Base-by-base conservation (phyloP, 2,888 invertebrate species). In the Cantharis lateralis region DNA sequence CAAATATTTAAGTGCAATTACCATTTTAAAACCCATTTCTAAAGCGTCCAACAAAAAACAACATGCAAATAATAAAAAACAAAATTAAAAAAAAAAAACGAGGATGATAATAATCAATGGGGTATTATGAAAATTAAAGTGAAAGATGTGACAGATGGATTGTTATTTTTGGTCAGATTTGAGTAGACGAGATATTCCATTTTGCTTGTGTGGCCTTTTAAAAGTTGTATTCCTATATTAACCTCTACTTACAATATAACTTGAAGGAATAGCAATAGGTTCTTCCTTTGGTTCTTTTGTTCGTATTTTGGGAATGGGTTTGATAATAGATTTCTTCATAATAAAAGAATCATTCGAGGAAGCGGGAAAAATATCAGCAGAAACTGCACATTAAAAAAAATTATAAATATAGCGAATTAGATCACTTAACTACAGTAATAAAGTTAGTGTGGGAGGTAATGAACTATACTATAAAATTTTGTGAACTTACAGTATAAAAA, bases 261-360 rank as follows among this genome's bases (percentile, higher is more conserved):
- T 84, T 69, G 85, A 84, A 77, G 83, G 82, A 73, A 74, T 79
- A 80, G 82, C 82, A 68, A 74, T 70, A 80, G 80, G 79, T 28
- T 84, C 81, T 80, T 86, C 86, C 84, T 84, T 84, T 82, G 80
- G 83, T 79, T 87, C 87, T 85, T 86, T 86, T 72, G 83, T 82
- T 82, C 85, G 84, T 81, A 85, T 79, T 86, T 87, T 87, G 82
- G 86, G 84, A 77, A 85, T 84, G 77, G 87, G 85, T 86, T 87
- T 87, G 82, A 85, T 83, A 81, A 86, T 82, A 80, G 84, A 82
- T 84, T 87, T 87, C 87, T 86, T 87, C 83, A 82, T 80, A 82
- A 85, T 82, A 79, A 83, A 83, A 82, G 83, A 83, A 80, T 85
- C 85, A 81, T 81, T 81, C 78, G 83, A 83, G 80, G 83, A 81